Evolutionary conservation across 2,113 vertebrate species (phyloP).

Genomic region (Labrus mixtus): DNA sequence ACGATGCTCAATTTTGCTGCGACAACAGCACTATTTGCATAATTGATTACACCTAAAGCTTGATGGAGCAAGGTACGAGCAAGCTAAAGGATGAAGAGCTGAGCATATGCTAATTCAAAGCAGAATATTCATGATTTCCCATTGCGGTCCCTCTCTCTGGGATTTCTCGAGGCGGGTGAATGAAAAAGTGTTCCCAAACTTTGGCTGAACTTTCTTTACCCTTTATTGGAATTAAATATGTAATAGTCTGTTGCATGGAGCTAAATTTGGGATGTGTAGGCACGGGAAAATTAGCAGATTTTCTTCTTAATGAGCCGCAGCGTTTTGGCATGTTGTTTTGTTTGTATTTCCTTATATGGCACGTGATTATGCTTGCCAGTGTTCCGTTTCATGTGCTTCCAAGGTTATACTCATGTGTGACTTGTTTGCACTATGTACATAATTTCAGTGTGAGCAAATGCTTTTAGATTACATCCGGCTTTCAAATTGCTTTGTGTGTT

Average conservation of each 20-base stretch:
- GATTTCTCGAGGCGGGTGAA: conserved; percentile 67
- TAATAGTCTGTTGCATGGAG: conserved; percentile 38
- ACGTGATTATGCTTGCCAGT: conserved; percentile 1
- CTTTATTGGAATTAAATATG: conserved; percentile 66
- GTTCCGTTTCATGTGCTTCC: conserved; percentile 11
- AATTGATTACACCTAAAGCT: conserved; percentile 76
- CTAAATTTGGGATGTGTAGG: conserved; percentile 31
- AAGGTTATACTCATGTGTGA: conserved; percentile 6
- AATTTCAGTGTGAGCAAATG: background rate
- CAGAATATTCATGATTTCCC: conserved; percentile 80
- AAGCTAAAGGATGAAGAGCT: conserved; percentile 68
- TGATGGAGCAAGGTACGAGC: conserved; percentile 51
- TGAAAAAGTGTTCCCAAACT: conserved; percentile 78
- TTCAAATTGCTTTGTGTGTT: conserved; percentile 33
- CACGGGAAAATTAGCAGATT: conserved; percentile 28
- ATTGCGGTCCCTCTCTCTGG: conserved; percentile 61
- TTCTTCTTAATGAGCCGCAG: background rate
- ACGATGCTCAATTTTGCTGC: conserved; percentile 58
- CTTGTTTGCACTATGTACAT: background rate
- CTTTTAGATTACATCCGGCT: conserved; percentile 47
- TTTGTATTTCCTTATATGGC: conserved; percentile 28
- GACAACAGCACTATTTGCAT: conserved; percentile 78
- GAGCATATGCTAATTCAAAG: conserved; percentile 76
- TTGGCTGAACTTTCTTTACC: conserved; percentile 75
- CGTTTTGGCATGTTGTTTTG: conserved; percentile 19